Conservation (phyloP, 2,113 vertebrate species). For the Holacanthus passer region DNA sequence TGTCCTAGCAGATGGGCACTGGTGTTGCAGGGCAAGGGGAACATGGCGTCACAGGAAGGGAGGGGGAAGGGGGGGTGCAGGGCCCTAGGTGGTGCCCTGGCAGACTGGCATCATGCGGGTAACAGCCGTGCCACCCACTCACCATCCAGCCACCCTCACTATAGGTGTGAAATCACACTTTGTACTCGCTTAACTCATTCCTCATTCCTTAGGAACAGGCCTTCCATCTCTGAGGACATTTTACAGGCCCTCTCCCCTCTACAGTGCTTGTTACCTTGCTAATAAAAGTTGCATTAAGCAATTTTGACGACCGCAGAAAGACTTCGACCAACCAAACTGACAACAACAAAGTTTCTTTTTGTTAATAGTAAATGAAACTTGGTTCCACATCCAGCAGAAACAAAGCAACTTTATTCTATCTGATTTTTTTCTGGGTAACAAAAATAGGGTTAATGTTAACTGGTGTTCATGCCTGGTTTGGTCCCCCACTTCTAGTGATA, state of each 20-base stretch:
- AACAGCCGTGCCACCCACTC: constrained; percentile 82
- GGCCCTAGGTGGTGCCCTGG: constrained; percentile 78
- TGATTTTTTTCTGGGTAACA: not conserved
- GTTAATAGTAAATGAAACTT: not conserved
- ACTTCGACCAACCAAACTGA: constrained; percentile 7
- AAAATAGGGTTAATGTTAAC: constrained; percentile 11
- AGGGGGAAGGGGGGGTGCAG: constrained; percentile 31
- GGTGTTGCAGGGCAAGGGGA: constrained; percentile 78
- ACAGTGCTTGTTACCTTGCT: constrained; percentile 45
- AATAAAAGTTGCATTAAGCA: constrained; percentile 57
- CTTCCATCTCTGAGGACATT: constrained; percentile 57
- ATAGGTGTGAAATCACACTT: constrained; percentile 82
- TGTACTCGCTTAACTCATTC: constrained; percentile 68
- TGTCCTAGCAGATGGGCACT: constrained; percentile 81
- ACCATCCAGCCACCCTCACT: constrained; percentile 72
- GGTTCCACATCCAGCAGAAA: not conserved
- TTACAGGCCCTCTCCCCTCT: constrained; percentile 54
- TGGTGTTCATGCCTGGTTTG: constrained; percentile 1
- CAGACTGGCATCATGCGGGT: constrained; percentile 79
- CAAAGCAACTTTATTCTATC: not conserved
- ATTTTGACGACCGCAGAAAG: constrained; percentile 28
- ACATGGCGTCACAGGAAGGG: constrained; percentile 76
- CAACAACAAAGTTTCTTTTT: constrained; percentile 3
- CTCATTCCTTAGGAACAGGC: constrained; percentile 57
- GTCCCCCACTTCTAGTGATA: not conserved